phyloP scores from a whole-genome alignment of 2,888 invertebrate species.

The Lasioglossum figueresi region DNA sequence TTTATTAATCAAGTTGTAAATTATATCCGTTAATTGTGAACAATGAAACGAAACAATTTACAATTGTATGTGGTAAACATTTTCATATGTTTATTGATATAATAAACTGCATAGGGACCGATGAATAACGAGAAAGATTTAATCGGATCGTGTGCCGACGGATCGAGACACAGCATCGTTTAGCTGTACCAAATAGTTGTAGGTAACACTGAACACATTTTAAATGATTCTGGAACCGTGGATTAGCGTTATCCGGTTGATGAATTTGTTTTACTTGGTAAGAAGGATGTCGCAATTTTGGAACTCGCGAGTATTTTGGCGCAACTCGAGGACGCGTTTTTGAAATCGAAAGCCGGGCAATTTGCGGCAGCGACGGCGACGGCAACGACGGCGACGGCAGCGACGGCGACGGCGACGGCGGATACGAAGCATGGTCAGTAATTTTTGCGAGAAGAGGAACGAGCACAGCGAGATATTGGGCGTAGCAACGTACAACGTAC shows the following conservation, averaged over 20 bases:
- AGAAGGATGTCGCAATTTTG: not conserved
- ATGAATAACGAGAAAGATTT: not conserved
- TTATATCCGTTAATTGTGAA: not conserved
- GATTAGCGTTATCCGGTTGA: no score
- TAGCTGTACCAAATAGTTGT: not conserved
- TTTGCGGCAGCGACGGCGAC: not conserved
- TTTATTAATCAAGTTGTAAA: not conserved
- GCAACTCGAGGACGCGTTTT: not conserved
- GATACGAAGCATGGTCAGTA: conserved; percentile 7
- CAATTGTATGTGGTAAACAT: not conserved
- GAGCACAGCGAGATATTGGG: conserved; percentile 43
- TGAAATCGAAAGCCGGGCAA: not conserved
- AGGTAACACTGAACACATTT: not conserved
- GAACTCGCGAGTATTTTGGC: not conserved
- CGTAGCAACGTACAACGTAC: conserved; percentile 43
- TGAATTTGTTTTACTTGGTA: no score
- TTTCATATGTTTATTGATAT: not conserved
- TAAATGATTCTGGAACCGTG: no score
- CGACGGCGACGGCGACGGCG: no score
- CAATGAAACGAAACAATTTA: not conserved
- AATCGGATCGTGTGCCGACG: conserved; percentile 26
- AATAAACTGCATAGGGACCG: not conserved
- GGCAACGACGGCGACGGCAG: no score
- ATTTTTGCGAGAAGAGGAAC: conserved; percentile 27
- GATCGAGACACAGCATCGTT: not conserved